Evolutionary conservation across 2,797 vertebrate genomes (phyloP).

Genomic region (Enteromius fasciolatus): DNA sequence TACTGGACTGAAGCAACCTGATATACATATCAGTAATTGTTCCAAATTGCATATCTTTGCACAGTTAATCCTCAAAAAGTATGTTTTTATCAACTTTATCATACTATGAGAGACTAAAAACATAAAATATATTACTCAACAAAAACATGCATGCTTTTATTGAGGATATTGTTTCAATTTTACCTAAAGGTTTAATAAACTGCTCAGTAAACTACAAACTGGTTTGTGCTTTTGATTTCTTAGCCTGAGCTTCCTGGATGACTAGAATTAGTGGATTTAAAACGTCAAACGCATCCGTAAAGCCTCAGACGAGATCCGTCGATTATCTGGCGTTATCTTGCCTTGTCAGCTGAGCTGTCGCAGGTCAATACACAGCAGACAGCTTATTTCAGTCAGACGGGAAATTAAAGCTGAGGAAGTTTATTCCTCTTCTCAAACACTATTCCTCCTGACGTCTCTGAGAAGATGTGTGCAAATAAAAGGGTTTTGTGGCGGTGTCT

Average conservation of each 20-base stretch:
- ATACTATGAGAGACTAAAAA: not conserved
- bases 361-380: not conserved
- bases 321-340: slow-evolving; percentile 37
- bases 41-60: no score
- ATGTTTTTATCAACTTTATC: not conserved
- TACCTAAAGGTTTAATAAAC: not conserved
- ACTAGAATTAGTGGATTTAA: not conserved
- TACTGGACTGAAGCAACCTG: no score
- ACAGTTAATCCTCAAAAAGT: no score
- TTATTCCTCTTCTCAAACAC: not conserved
- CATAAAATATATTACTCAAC: not conserved
- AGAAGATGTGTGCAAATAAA: slow-evolving; percentile 9
- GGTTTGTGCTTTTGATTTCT: not conserved
- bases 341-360: slow-evolving; percentile 43
- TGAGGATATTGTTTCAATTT: not conserved
- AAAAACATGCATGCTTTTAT: not conserved
- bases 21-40: no score
- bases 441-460: not conserved
- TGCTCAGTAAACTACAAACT: not conserved
- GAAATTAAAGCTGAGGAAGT: not conserved
- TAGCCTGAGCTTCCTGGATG: not conserved
- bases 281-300: slow-evolving; percentile 7
- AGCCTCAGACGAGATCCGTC: not conserved
- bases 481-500: not conserved
- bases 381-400: slow-evolving; percentile 13